Conservation (phyloP, 2,797 vertebrate genomes). For the Crenuchus spilurus region DNA sequence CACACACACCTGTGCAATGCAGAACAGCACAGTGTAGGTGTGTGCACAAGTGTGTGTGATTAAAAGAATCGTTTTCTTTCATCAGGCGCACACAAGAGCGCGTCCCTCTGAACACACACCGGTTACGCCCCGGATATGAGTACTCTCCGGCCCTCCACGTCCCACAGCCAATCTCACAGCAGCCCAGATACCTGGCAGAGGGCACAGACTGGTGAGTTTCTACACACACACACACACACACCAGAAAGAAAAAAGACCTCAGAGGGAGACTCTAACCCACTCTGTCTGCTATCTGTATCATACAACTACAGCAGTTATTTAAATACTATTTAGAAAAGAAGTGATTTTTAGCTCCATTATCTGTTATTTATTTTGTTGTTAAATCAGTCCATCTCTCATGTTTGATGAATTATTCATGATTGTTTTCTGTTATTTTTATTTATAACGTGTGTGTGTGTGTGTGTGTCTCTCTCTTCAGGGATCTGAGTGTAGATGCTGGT, state of each 20-base stretch:
- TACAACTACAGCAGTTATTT: too few relatives aligned
- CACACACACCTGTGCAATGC: background rate
- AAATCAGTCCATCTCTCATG: too few relatives aligned
- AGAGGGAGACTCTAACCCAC: too few relatives aligned
- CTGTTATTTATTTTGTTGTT: too few relatives aligned
- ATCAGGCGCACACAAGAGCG: slow-evolving; percentile 83
- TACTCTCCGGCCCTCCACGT: slow-evolving; percentile 92
- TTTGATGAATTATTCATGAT: too few relatives aligned
- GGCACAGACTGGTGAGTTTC: slow-evolving; percentile 83
- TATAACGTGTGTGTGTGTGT: slow-evolving; percentile 2
- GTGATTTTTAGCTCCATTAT: too few relatives aligned
- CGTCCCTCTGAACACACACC: slow-evolving; percentile 91
- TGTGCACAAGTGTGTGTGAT: background rate
- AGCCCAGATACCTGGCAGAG: slow-evolving; percentile 96
- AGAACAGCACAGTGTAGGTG: background rate
- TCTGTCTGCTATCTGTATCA: too few relatives aligned
- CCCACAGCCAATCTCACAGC: slow-evolving; percentile 85
- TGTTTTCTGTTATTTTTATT: too few relatives aligned
- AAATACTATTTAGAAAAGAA: too few relatives aligned
- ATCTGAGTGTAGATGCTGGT: slow-evolving; percentile 93
- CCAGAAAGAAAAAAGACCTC: too few relatives aligned
- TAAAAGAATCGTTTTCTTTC: background rate
- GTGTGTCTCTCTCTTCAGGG: slow-evolving; percentile 75
- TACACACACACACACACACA: background rate
- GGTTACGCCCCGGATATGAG: slow-evolving; percentile 92